Percentiles rank a stretch among this genome's conserved stretches.
phyloP scores from a whole-genome alignment of 1,140 invertebrate genomes.

The Forficula auricularia region DNA sequence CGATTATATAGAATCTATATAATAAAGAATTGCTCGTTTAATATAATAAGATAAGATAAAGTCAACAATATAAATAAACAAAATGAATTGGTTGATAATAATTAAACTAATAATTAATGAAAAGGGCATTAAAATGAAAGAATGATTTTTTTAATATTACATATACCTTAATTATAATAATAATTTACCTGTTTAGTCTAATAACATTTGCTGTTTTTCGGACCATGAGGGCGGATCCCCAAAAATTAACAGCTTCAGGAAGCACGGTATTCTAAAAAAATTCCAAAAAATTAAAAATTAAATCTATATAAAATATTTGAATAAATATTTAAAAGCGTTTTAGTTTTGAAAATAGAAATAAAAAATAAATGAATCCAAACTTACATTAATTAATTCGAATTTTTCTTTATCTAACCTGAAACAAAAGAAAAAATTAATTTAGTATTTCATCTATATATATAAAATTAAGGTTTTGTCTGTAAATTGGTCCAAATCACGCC shows the following conservation, averaged over 20 bases:
- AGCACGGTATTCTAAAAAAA: conserved; percentile 67
- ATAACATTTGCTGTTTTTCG: conserved; percentile 67
- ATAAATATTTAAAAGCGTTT: background rate
- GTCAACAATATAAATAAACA: no score
- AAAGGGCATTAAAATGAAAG: no score
- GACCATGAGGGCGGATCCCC: conserved; percentile 79
- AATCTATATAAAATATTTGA: conserved; percentile 5
- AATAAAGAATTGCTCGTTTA: no score
- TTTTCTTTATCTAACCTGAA: conserved; percentile 62
- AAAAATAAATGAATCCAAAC: conserved; percentile 24
- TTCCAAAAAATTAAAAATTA: conserved; percentile 16
- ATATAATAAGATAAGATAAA: no score
- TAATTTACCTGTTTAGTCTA: conserved; percentile 70
- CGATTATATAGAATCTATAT: no score
- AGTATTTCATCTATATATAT: no score
- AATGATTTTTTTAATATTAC: no score
- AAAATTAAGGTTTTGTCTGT: no score
- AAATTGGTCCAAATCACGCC: no score
- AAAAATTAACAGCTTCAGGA: conserved; percentile 79
- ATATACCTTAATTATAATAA: no score
- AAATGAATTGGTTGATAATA: no score
- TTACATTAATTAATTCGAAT: conserved; percentile 72
- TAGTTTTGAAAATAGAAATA: conserved; percentile 1
- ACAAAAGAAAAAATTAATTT: conserved; percentile 28
- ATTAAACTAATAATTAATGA: no score